Conservation (phyloP, 2,888 invertebrate species). For the Dryocosmus kuriphilus region DNA sequence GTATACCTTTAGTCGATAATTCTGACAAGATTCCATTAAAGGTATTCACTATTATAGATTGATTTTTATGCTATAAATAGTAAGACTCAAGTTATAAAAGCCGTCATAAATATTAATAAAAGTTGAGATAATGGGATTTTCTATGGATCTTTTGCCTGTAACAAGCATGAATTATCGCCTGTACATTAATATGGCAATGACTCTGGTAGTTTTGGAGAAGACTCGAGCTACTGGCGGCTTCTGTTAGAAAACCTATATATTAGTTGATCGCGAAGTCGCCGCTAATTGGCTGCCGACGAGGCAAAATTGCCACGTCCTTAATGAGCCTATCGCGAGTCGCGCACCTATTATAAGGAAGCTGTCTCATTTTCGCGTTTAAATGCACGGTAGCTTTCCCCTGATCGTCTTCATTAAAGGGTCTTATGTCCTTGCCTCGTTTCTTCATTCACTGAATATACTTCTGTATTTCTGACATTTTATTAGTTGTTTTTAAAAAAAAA, state of each 20-base stretch:
- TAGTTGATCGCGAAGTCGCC: slow-evolving; percentile 2
- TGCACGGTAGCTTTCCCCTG: not conserved
- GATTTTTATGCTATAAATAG: not conserved
- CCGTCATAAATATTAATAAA: slow-evolving; percentile 17
- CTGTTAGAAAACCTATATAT: slow-evolving; percentile 26
- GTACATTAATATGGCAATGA: slow-evolving; percentile 20
- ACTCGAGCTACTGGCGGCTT: slow-evolving; percentile 21
- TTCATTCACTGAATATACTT: not conserved
- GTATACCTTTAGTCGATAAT: not conserved
- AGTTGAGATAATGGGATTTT: slow-evolving; percentile 10
- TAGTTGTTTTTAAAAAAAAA: not conserved
- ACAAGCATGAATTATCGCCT: slow-evolving; percentile 16
- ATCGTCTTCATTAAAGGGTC: not conserved
- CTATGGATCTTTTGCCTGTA: not conserved
- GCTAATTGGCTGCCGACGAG: slow-evolving; percentile 15
- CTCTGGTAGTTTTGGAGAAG: slow-evolving; percentile 5
- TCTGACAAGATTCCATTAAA: not conserved
- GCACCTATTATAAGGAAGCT: not conserved
- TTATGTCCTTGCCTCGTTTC: not conserved
- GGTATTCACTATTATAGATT: not conserved
- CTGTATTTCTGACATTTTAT: not conserved
- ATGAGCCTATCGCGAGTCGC: slow-evolving; percentile 1
- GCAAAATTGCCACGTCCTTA: slow-evolving; percentile 13
- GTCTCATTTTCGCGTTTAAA: slow-evolving; percentile 13
- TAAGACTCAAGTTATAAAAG: not conserved